Conservation (phyloP, 2,797 vertebrate genomes). For the Oophaga sylvatica region DNA sequence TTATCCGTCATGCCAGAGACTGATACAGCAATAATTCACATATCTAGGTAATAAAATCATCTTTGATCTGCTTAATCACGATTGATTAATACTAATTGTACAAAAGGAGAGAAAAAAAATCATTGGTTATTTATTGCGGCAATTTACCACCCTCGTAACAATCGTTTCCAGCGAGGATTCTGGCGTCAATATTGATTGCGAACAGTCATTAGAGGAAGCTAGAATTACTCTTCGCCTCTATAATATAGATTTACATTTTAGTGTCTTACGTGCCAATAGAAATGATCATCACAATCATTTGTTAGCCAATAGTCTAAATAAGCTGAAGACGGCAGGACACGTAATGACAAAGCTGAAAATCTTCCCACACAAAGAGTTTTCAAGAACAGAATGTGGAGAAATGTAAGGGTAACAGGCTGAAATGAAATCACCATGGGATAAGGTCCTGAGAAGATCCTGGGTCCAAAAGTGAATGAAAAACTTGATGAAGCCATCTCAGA, state of each 20-base stretch:
- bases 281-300: background rate
- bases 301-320: background rate
- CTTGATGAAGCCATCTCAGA: too few species aligned
- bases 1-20: background rate
- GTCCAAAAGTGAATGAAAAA: too few species aligned
- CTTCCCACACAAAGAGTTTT: background rate
- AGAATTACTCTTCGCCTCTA: background rate
- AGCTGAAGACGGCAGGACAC: background rate
- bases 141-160: slow-evolving; percentile 17
- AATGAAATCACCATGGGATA: too few species aligned
- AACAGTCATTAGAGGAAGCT: slow-evolving; percentile 14
- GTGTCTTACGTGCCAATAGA: background rate
- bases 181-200: slow-evolving; percentile 18
- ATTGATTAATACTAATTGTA: slow-evolving; percentile 13
- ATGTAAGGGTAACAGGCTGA: too few species aligned
- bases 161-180: background rate
- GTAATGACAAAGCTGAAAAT: background rate
- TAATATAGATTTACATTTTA: slow-evolving; percentile 19
- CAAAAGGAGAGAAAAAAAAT: background rate
- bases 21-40: background rate
- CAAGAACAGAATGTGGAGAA: background rate
- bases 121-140: background rate
- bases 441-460: too few species aligned
- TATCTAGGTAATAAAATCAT: background rate
- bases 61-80: background rate